Base-by-base conservation (phyloP, 1,140 invertebrate genomes). In the Ceratina australensis region DNA sequence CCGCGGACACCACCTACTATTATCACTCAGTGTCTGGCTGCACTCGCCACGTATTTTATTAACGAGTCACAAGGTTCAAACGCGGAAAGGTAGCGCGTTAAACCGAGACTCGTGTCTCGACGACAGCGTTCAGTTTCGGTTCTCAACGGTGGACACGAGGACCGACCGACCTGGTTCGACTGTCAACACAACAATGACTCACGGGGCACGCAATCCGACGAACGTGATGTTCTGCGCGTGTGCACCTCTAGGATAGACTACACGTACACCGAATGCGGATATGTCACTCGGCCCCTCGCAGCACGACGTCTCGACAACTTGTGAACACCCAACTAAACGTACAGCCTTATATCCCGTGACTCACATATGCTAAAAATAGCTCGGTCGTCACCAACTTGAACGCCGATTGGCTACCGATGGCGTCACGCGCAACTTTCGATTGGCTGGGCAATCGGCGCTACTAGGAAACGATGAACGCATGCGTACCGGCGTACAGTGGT, bases 311-410 rank as follows among this genome's bases (percentile, higher is more conserved):
- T 88, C 85, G 84, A 81, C 87, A 89, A 89, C 86, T 89, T 92
- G 88, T 91, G 89, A 87, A 89, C 87, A 87, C 75, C 85, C 86
- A 88, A 89, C 86, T 87, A 87, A 89, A 89, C 78, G 86, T 89
- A 90, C 87, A 80, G 85, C 87, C 90, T 92, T 93, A 90, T 93
- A 92, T 92, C 87, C 88, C 87, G 90, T 93, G 93, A 93, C 88
- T 93, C 92, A 93, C 84, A 66, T 52, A 22, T 33, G 60, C 87
- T 91, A 91, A 92, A 91, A 91, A 91, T 92, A 92, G 82, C 79
- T 50, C 56, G 87, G 86, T 86, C 92, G 91, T 93, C 93, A 93
- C 33, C 56, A 26, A 0, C 0, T 0, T 0, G 56, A 18, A 2
- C 3, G 42, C 10, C 13, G 50, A 93, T 92, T 93, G 92, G 93